Base-by-base conservation (phyloP, 2,888 invertebrate genomes). In the Caenorhabditis auriculariae region DNA sequence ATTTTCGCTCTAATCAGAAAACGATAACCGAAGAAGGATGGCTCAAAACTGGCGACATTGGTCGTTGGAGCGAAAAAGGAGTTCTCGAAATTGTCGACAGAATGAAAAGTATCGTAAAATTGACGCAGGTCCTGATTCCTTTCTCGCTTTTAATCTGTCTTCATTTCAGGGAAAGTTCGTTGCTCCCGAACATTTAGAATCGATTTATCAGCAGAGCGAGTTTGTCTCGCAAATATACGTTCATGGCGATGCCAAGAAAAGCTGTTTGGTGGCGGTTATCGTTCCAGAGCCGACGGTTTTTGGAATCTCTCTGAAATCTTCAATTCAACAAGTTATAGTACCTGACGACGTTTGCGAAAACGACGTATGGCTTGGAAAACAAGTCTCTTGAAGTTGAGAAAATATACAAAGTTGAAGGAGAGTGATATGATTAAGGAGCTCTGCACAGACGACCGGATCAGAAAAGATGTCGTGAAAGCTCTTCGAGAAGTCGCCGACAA, bases 31-130 rank as follows among this genome's bases (percentile, higher is more conserved):
- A 50, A 17, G 62, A 62, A 27, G 75, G 75, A n/a, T 75, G 66
- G 58, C 56, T 75, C 47, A 74, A 64, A 45, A 75, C 75, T 12
- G 75, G 75, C 15, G 75, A 75, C 49, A 72, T 75, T 57, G 75
- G 75, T 27, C 52, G 64, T 39, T 75, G 74, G 72, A 75, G 72
- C 19, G 51, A 66, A 2, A 58, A 60, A 28, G 75, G 75, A 15
- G 67, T 66, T 43, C 44, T 75, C 26, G 70, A 72, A 50, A 72
- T 75, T 26, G 60, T 75, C 38, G 75, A 75, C 57, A 61, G 75
- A 1, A 48, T 29, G 1, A 61, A 59, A 57, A 75, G 75, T 45
- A 75, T 75, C 17, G 75, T 75, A 64, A 75, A 75, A 54, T 50
- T 75, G 9, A 66, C 75, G 7, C 74, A 75, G n/a, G n/a, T n/a